Conservation (phyloP, 2,888 invertebrate genomes). For the Dascillus cervinus region DNA sequence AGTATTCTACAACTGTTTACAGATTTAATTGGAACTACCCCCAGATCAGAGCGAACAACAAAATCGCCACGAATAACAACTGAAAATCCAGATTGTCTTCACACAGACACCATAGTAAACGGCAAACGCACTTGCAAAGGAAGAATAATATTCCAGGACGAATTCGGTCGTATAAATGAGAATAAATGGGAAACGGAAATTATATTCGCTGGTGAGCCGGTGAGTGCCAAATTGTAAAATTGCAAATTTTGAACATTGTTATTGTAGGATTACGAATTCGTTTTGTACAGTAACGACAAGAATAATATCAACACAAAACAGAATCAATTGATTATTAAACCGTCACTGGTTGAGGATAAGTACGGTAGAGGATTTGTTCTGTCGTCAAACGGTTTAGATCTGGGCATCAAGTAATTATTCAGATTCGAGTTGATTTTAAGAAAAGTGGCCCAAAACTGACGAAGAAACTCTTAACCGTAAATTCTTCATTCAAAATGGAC, state of each 20-base stretch:
- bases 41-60: neutral
- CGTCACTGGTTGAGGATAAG: conserved; percentile 48
- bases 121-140: conserved; percentile 43
- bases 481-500: too few relatives aligned
- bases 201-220: conserved; percentile 54
- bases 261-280: conserved; percentile 62
- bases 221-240: conserved; percentile 37
- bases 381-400: conserved; percentile 28
- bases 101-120: conserved; percentile 8
- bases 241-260: conserved; percentile 1
- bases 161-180: conserved; percentile 47
- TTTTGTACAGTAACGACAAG: conserved; percentile 53
- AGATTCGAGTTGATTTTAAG: too few relatives aligned
- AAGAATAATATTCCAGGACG: conserved; percentile 55
- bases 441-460: too few relatives aligned
- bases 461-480: too few relatives aligned
- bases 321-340: conserved; percentile 55
- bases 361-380: conserved; percentile 47
- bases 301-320: conserved; percentile 50
- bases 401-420: conserved; percentile 31
- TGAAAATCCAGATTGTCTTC: conserved; percentile 6
- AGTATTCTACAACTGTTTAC: too few relatives aligned
- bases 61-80: conserved; percentile 1
- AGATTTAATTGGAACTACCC: too few relatives aligned
- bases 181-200: conserved; percentile 35